phyloP scores from a whole-genome alignment of 2,797 vertebrate genomes.

The Dryobates pubescens region DNA sequence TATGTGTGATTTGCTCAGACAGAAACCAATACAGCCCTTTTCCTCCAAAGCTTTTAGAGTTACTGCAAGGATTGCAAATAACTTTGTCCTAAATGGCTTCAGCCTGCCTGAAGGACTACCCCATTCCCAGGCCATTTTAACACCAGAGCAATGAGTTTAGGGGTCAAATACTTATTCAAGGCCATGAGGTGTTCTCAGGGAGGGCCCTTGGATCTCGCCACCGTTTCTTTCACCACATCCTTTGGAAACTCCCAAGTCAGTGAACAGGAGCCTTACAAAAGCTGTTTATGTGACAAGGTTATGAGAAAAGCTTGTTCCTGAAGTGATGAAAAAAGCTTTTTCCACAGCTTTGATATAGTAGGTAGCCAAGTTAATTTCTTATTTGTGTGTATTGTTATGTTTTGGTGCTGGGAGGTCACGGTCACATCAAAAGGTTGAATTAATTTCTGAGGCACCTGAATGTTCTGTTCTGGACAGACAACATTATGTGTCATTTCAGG shows the following conservation, averaged over 20 bases:
- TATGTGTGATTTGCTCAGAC: background rate
- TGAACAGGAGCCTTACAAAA: background rate
- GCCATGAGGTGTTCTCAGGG: background rate
- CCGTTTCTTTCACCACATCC: background rate
- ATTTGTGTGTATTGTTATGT: background rate
- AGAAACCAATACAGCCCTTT: background rate
- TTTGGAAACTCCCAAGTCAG: background rate
- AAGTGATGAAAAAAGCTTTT: background rate
- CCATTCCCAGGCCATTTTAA: background rate
- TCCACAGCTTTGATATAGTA: background rate
- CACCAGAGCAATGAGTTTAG: background rate
- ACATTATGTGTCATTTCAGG: background rate
- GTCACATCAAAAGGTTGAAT: background rate
- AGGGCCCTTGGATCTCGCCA: background rate
- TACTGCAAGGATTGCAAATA: background rate
- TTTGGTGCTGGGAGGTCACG: background rate
- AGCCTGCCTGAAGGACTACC: background rate
- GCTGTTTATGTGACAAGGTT: background rate
- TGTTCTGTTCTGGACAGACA: background rate
- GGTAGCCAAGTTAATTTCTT: background rate
- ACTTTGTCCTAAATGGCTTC: background rate
- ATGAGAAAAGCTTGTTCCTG: background rate
- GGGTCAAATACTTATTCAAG: background rate
- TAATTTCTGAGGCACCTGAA: background rate
- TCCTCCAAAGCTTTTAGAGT: background rate